Conservation (phyloP, 2,888 invertebrate genomes). For the Thecocarcelia acutangulata region DNA sequence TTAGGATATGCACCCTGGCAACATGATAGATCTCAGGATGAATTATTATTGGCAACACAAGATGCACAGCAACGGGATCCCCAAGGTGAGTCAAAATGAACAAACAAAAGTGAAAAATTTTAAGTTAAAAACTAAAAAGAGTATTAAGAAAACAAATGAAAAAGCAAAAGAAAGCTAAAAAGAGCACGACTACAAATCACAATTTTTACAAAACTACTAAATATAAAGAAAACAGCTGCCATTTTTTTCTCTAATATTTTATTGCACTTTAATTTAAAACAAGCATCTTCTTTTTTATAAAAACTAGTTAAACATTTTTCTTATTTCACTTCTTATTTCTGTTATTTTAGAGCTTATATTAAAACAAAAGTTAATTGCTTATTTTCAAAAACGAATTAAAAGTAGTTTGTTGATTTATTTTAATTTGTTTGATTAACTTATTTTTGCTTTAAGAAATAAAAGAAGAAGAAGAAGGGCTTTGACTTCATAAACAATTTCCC, state of each 20-base stretch:
- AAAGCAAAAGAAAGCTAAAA: slow-evolving; percentile 74
- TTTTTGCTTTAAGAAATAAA: slow-evolving; percentile 26
- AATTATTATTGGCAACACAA: slow-evolving; percentile 91
- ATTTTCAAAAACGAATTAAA: slow-evolving; percentile 30
- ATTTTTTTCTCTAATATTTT: slow-evolving; percentile 20
- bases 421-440: slow-evolving; percentile 1
- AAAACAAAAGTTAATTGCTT: slow-evolving; percentile 20
- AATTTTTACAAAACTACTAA: neutral
- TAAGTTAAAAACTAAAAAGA: slow-evolving; percentile 64
- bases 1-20: slow-evolving; percentile 93
- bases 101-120: slow-evolving; percentile 68
- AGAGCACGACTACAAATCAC: slow-evolving; percentile 75
- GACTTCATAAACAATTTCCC: slow-evolving; percentile 25
- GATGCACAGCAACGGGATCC: slow-evolving; percentile 90
- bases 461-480: slow-evolving; percentile 55
- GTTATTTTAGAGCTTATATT: slow-evolving; percentile 42
- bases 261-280: neutral
- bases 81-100: slow-evolving; percentile 88
- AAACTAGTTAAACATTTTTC: slow-evolving; percentile 46
- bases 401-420: slow-evolving; percentile 45
- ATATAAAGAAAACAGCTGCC: slow-evolving; percentile 39
- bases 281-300: slow-evolving; percentile 53
- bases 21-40: slow-evolving; percentile 92
- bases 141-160: slow-evolving; percentile 70
- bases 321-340: slow-evolving; percentile 33